Base-by-base conservation (phyloP, 2,113 vertebrate species). In the Porphyrio hochstetteri region DNA sequence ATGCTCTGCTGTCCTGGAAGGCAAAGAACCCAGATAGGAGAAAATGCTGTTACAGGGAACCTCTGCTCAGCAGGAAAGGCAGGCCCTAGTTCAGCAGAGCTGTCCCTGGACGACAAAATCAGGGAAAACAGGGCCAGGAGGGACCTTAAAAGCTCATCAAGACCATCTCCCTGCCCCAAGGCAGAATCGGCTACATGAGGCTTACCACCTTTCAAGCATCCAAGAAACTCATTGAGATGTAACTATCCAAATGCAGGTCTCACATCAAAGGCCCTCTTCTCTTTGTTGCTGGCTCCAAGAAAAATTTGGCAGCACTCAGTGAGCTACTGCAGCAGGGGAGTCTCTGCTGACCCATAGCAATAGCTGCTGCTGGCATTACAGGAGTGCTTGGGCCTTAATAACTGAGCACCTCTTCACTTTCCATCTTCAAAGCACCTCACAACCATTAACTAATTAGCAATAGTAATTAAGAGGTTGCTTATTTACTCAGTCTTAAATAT, bases 391-490 rank as follows among this genome's bases (percentile, higher is more conserved):
- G 67, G 67, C 68, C 48, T 76, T 80, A 61, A 72, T 40, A 87
- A 76, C 38, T 40, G 4, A 81, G 69, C 60, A 78, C 46, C 42
- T 78, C 70, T 60, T 87, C 78, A 19, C 87, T 91, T 88, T 60
- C 85, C 59, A 82, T 90, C 91, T 95, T 95, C 87, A 95, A 93
- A 95, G 93, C 61, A 93, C 35, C 55, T 80, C 84, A 40, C 67
- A 25, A 35, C 59, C 77, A 93, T 95, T 87, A 91, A 69, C 53
- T 93, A 89, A 96, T 95, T 95, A 92, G 77, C 86, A 91, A 38
- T 2, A 76, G 59, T 24, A 94, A 94, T 95, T 75, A 96, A 0
- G 4, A 90, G 53, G 61, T 60, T 76, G 53, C 65, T 91, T 82
- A 57, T 90, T 92, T 68, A 38, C 65, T 61, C 53, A 40, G 82